phyloP scores from a whole-genome alignment of 2,797 vertebrate genomes.

The Poeciliopsis gracilis region DNA sequence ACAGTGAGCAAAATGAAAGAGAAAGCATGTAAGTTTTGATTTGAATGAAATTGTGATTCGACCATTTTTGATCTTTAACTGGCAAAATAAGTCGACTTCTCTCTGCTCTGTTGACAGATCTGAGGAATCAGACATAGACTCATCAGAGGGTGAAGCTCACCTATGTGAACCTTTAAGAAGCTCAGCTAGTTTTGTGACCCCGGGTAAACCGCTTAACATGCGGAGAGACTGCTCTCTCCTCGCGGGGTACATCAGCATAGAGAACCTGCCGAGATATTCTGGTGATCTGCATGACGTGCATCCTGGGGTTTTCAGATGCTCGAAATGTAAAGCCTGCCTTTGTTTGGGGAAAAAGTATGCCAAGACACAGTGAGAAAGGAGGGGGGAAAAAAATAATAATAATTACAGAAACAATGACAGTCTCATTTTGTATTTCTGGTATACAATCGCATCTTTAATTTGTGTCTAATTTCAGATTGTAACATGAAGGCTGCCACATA shows the following conservation, averaged over 20 bases:
- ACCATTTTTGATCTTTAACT: not conserved
- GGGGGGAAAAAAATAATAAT: not conserved
- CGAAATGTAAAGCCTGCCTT: slow-evolving; percentile 72
- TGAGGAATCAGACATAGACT: slow-evolving; percentile 35
- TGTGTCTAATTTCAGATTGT: not conserved
- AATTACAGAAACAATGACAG: not conserved
- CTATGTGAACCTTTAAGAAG: slow-evolving; percentile 73
- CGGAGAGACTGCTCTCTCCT: slow-evolving; percentile 12
- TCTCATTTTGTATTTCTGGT: not conserved
- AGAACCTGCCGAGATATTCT: slow-evolving; percentile 83
- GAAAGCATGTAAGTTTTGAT: slow-evolving; percentile 30
- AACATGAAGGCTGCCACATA: not conserved
- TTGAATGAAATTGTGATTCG: too few relatives aligned
- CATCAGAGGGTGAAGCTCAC: slow-evolving; percentile 39
- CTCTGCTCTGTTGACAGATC: slow-evolving; percentile 38
- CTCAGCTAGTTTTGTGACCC: slow-evolving; percentile 80
- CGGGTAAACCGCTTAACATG: slow-evolving; percentile 78
- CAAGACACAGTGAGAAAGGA: not conserved
- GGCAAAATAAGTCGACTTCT: not conserved
- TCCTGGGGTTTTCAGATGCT: slow-evolving; percentile 74
- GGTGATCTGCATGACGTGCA: slow-evolving; percentile 85
- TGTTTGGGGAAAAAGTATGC: not conserved
- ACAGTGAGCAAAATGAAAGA: slow-evolving; percentile 18
- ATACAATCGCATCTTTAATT: not conserved
- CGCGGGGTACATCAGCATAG: slow-evolving; percentile 83